Base-by-base conservation (phyloP, 2,888 invertebrate species). In the Ctenicera cuprea region DNA sequence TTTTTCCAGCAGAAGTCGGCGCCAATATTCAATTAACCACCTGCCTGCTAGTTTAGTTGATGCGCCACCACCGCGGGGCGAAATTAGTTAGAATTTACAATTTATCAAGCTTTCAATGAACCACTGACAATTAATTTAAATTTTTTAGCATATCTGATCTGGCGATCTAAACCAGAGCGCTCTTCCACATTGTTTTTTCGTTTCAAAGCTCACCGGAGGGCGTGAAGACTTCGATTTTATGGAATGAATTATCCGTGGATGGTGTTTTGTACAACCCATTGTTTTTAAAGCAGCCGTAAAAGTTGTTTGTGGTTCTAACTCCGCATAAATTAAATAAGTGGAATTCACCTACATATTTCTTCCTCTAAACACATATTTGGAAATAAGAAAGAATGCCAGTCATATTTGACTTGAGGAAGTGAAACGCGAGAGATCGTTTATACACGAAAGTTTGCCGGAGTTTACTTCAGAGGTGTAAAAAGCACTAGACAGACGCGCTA, bases 11-110 rank as follows among this genome's bases (percentile, higher is more conserved):
- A 78, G 77, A 73, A 74, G 75, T 78, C 66, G 78, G 79, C 78
- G 79, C 79, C 79, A 78, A 77, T 75, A 76, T 75, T 79, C 79
- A 78, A 78, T 80, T 80, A 80, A 77, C 79, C 80, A 80, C 78
- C 80, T 80, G 80, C 79, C 76, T 76, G 54, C n/a, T 54, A 30
- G 72, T 76, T 73, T 76, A 62, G 72, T 65, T 71, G 70, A 70
- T 74, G 63, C 54, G 54, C 54, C 54, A 54, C 73, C 57, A 52
- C 70, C 69, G 37, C 50, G 57, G 68, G 72, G 73, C 70, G 69
- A 79, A 78, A 78, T 79, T 76, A 74, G 72, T 73, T 73, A 76
- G 77, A 77, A 76, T 67, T 70, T 75, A 78, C 77, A 71, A 78
- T 76, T 79, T 74, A 76, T 78, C 76, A 71, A 75, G 64, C 59